These are phyloP conservation scores for Phorcus lineatus DNA, from an alignment of 2,888 invertebrate species.

Conservation along the genomic window DNA sequence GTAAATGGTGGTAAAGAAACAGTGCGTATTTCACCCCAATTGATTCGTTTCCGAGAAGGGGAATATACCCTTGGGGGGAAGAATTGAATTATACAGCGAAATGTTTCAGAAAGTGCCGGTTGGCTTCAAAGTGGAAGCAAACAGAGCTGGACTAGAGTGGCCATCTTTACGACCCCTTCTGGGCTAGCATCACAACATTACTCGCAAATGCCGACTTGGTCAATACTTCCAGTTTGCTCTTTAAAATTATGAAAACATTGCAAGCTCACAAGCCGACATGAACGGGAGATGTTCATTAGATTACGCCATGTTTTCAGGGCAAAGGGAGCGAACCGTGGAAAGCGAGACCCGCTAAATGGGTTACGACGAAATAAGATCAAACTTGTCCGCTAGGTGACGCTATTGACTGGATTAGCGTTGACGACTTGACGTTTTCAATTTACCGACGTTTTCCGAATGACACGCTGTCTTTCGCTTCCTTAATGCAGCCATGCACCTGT, in stretches of 20 bases:
- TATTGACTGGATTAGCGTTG: background rate
- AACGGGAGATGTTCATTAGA: conserved; percentile 14
- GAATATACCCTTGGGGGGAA: conserved; percentile 11
- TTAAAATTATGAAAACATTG: conserved; percentile 27
- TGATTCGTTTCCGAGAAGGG: conserved; percentile 21
- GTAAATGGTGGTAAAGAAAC: conserved; percentile 24
- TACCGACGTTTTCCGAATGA: no score
- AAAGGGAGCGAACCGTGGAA: conserved; percentile 13
- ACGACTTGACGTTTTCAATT: conserved; percentile 1
- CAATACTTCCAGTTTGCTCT: conserved; percentile 19
- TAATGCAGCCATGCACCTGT: no score
- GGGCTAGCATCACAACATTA: conserved; percentile 5
- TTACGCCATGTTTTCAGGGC: background rate
- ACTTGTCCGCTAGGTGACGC: conserved; percentile 9
- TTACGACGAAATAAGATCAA: conserved; percentile 9
- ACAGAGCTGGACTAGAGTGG: background rate
- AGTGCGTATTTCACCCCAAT: background rate
- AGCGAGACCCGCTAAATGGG: conserved; percentile 10
- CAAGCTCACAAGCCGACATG: conserved; percentile 1
- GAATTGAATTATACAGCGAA: conserved; percentile 24
- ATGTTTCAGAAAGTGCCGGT: conserved; percentile 17
- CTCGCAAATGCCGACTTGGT: background rate
- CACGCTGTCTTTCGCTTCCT: no score
- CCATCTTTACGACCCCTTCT: conserved; percentile 7
- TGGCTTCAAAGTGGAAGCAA: background rate